Evolutionary conservation across 2,888 invertebrate genomes (phyloP), one percentile per base, ranked within the genome.

Genomic region (Homarus gammarus): DNA sequence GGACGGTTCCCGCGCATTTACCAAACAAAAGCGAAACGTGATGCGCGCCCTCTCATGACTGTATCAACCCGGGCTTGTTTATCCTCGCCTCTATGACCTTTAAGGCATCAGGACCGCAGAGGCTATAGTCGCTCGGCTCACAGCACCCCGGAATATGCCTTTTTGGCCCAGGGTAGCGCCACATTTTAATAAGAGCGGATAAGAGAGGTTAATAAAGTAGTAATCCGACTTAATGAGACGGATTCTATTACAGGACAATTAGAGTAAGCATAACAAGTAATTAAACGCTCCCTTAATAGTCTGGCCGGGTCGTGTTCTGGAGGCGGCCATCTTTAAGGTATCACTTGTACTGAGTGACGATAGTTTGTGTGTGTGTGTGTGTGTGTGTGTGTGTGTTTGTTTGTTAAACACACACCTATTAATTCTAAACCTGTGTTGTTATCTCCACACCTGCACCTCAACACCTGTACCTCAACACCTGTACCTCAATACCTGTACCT

Each of bases 211-310:
- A 87, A 79, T 87, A 87, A 87, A 87, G 87, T 82, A 61, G 87
- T 87, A 87, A 87, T 51, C 87, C 77, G 81, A 77, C 44, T 82
- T 87, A 61, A 87, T 87, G 87, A 87, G 87, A 40, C 36, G 86
- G 87, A 51, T 87, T 87, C 87, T 79, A 61, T 87, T 87, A 87
- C 87, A 31, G 73, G 73, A 82, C 81, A 87, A 87, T 87, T 87
- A 87, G 81, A 87, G 81, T 87, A 87, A 87, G 81, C 87, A 87
- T 87, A 87, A 87, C 87, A 87, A 73, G 87, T 81, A 87, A 87
- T 82, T 87, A 87, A 87, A 81, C 68, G 81, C 56, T 87, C n/a
- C 61, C 87, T 82, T 87, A 87, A 87, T 87, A 82, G 81, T 44
- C 38, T 44, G n/a, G 87, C 44, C n/a, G n/a, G n/a, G 18, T 86